A percentile compares a stretch with the other conserved stretches of the same genome.
Conservation (phyloP, 2,888 invertebrate genomes). For the Campoletis raptor region DNA sequence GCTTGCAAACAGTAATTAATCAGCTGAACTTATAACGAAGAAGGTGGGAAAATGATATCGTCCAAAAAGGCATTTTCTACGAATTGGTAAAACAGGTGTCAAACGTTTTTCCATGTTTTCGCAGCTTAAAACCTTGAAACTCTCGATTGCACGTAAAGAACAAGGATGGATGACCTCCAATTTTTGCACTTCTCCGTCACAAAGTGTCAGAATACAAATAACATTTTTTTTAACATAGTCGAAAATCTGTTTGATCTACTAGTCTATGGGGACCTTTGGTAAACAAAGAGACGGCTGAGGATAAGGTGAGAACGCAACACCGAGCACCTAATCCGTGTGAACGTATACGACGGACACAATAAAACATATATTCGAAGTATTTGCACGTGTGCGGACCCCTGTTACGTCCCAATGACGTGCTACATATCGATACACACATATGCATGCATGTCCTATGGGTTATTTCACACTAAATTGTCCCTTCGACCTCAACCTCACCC, state of each 20-base stretch:
- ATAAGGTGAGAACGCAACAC: slow-evolving; percentile 54
- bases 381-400: slow-evolving; percentile 50
- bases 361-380: slow-evolving; percentile 44
- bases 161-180: background rate
- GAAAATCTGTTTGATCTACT: slow-evolving; percentile 45
- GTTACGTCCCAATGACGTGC: slow-evolving; percentile 46
- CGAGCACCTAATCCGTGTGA: slow-evolving; percentile 49
- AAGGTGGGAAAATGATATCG: background rate
- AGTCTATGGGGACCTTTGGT: background rate
- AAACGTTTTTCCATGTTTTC: background rate
- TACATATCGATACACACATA: background rate
- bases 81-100: background rate
- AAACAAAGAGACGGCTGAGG: slow-evolving; percentile 44
- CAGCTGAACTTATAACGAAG: background rate
- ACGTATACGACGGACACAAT: slow-evolving; percentile 30
- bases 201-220: background rate
- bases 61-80: background rate
- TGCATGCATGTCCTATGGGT: background rate
- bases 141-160: background rate
- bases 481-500: background rate
- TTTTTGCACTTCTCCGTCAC: background rate
- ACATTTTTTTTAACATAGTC: background rate
- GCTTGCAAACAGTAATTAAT: background rate
- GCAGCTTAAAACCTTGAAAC: background rate
- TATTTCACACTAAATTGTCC: background rate